Base-by-base conservation (phyloP, 2,113 vertebrate species). In the Serinus canaria region DNA sequence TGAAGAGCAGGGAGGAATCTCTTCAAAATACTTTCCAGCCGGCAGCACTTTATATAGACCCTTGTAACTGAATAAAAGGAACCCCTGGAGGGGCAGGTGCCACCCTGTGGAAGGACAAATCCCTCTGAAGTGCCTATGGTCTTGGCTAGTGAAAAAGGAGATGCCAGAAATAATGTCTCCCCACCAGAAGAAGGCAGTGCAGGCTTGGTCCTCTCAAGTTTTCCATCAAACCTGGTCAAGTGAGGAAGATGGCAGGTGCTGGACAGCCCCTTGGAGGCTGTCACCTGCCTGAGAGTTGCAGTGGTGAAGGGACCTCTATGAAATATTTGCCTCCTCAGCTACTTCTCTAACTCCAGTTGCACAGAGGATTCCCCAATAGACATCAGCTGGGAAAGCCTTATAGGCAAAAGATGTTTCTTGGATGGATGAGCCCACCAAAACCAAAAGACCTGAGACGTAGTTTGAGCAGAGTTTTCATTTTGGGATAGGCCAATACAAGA, bases 1-100 rank as follows among this genome's bases (percentile, higher is more conserved):
- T 89, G 90, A 96, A 96, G 90, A 96, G 90, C 76, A 87, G 92
- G 52, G 94, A 93, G 77, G 96, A 95, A 96, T 97, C 90, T 96
- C 87, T 95, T 94, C 95, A 97, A 92, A 97, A 96, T 97, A 96
- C 77, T 97, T 97, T 97, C 96, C 97, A 97, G 87, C 56, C 60
- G 80, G 96, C 93, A 95, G 94, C 82, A 96, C 96, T 97, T 97
- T 97, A 96, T 97, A 97, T 97, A 97, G 97, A 96, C 55, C 56
- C 44, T 78, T 78, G 81, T 96, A 96, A 96, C 79, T 37, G 74
- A 90, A 94, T 95, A 94, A 92, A 96, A 96, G 69, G 86, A 94
- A 87, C 89, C 76, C 91, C 69, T 78, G 87, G 87, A 94, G 77
- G 84, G 94, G 87, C 93, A 97, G 92, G 79, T 97, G 96, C 94